phyloP scores from a whole-genome alignment of 2,888 invertebrate genomes.

The Drosophila meridionalis region DNA sequence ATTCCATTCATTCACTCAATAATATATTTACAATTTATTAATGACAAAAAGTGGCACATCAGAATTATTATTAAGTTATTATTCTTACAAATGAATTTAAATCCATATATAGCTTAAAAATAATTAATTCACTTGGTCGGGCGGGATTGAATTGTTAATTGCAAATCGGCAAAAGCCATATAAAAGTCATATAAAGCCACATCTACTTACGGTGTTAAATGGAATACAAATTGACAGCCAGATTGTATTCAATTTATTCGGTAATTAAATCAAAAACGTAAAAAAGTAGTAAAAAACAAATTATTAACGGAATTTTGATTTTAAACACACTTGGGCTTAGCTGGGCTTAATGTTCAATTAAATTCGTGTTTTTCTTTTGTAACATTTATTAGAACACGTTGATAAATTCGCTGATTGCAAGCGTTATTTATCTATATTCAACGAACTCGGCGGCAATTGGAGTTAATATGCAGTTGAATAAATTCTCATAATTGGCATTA shows the following conservation, averaged over 20 bases:
- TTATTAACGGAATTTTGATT: not conserved
- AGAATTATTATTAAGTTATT: slow-evolving; percentile 16
- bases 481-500: slow-evolving; percentile 68
- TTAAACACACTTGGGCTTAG: slow-evolving; percentile 8
- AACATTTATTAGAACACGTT: not conserved
- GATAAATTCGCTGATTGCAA: not conserved
- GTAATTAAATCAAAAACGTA: not conserved
- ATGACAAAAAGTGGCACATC: not conserved
- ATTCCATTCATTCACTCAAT: not conserved
- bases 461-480: slow-evolving; percentile 35
- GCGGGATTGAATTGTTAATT: not conserved
- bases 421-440: slow-evolving; percentile 4
- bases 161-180: slow-evolving; percentile 9
- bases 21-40: not conserved
- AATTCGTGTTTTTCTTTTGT: not conserved
- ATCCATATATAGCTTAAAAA: not conserved
- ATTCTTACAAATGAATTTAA: not conserved
- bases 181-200: slow-evolving; percentile 2
- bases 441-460: slow-evolving; percentile 33
- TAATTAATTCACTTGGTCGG: not conserved
- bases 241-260: slow-evolving; percentile 12
- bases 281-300: not conserved
- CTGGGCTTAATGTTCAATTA: not conserved
- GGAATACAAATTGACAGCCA: slow-evolving; percentile 16
- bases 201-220: slow-evolving; percentile 8